Base-by-base conservation (phyloP, 2,888 invertebrate genomes). In the Drosophila nigritarsus region DNA sequence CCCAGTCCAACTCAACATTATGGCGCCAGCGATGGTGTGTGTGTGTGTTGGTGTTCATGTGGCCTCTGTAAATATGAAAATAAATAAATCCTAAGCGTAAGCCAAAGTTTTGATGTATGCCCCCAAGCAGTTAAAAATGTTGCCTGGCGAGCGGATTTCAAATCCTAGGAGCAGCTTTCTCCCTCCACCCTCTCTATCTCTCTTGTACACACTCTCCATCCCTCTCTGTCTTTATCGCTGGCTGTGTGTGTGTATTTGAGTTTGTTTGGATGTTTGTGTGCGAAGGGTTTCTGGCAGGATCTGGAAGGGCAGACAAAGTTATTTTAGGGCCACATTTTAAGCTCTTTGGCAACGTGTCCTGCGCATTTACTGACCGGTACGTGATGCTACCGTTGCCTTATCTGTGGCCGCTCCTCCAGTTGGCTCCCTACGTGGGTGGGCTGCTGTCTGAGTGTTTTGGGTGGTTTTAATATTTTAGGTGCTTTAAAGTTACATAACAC, bases 31-130 rank as follows among this genome's bases (percentile, higher is more conserved):
- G 29, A 27, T 20, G 40, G 24, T 27, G 62, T 51, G 36, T 36
- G 34, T 48, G 51, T 51, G 68, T 65, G 55, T 71, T 58, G 77
- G 60, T 78, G 68, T 63, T 48, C 40, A 65, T 75, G 65, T 75
- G 80, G 74, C 83, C 78, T 82, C 72, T 73, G 83, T 82, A 91
- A 91, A 90, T 90, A 90, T 91, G 87, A 90, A 90, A 90, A 90
- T 89, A 90, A 90, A 90, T 90, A 90, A 90, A 89, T 90, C 86
- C 90, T 75, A 77, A 79, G 79, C 87, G 87, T 87, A 87, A 90
- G 90, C 87, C 80, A 90, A 90, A 90, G 87, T 84, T 90, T 83
- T 90, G 89, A 87, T 90, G 90, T 87, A 89, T 87, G 89, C 89
- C 90, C 87, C 85, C 83, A 85, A 83, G 88, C 88, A 89, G 87